Conservation (phyloP, 2,797 vertebrate species). For the Benthosema pterotum region DNA sequence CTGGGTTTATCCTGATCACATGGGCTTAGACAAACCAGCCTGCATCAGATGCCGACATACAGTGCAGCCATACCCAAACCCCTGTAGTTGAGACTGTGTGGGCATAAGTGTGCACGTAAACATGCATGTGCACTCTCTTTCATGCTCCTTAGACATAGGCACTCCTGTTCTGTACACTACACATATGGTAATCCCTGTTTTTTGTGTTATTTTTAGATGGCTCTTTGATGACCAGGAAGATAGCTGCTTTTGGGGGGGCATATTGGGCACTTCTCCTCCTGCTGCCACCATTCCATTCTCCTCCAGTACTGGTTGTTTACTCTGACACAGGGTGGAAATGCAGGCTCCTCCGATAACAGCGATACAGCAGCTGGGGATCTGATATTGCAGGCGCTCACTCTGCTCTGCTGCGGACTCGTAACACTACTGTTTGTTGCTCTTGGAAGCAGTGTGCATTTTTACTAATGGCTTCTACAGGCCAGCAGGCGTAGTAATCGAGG, state of each 20-base stretch:
- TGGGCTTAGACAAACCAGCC: constrained; percentile 72
- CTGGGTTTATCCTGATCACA: constrained; percentile 61
- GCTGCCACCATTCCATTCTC: constrained; percentile 4
- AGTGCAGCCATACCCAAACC: constrained; percentile 32
- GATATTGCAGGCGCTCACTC: constrained; percentile 49
- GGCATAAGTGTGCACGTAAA: constrained; percentile 52
- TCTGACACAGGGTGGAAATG: constrained; percentile 77
- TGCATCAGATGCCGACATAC: constrained; percentile 56
- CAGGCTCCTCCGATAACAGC: constrained; percentile 65
- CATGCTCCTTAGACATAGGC: constrained; percentile 22
- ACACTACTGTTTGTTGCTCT: constrained; percentile 55
- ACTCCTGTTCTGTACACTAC: constrained; percentile 27
- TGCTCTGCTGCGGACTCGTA: constrained; percentile 32
- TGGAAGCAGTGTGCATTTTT: constrained; percentile 41
- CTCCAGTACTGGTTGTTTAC: constrained; percentile 72
- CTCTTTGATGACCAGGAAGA: constrained; percentile 52
- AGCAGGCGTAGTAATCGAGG: neutral
- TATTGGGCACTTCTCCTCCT: constrained; percentile 45
- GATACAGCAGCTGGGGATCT: constrained; percentile 54
- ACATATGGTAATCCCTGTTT: constrained; percentile 46
- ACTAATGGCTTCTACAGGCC: constrained; percentile 49
- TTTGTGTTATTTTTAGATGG: constrained; percentile 64
- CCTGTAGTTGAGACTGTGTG: constrained; percentile 51
- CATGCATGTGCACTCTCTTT: constrained; percentile 28
- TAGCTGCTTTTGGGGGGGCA: constrained; percentile 57